These are phyloP conservation scores for Gallinago paraguaiae DNA, from an alignment of 2,113 vertebrate species.

Conservation along the genomic window DNA sequence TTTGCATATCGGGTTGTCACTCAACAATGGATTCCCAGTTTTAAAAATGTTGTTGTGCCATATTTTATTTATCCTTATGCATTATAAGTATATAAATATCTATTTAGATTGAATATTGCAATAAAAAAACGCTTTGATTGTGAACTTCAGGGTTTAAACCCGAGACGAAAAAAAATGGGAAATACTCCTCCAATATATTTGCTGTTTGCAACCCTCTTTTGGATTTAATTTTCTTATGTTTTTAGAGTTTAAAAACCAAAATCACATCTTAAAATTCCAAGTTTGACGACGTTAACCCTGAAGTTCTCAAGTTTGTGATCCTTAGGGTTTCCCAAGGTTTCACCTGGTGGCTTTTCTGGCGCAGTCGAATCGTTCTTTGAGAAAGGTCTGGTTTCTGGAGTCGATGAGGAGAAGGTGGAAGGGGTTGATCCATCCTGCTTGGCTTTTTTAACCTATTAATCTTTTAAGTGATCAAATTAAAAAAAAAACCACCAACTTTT, in stretches of 20 bases:
- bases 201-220: not conserved
- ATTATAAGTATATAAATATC: not conserved
- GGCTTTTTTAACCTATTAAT: not conserved
- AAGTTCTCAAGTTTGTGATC: conserved; percentile 6
- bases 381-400: not conserved
- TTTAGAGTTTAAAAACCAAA: not conserved
- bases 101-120: not conserved
- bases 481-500: not conserved
- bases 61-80: not conserved
- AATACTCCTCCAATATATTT: not conserved
- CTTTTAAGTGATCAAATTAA: not conserved
- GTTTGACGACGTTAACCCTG: not conserved
- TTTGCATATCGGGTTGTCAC: not conserved
- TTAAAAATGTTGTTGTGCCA: not conserved
- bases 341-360: not conserved
- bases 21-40: not conserved
- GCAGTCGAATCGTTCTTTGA: not conserved
- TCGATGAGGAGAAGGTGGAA: not conserved
- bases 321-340: not conserved
- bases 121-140: not conserved
- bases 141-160: conserved; percentile 53
- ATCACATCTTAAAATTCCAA: accelerated
- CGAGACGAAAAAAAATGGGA: not conserved
- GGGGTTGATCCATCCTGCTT: conserved; percentile 4
- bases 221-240: not conserved